Percentiles rank a stretch among this genome's conserved stretches.
Conservation (phyloP, 1,140 invertebrate genomes). For the Conopomorpha cramerella region DNA sequence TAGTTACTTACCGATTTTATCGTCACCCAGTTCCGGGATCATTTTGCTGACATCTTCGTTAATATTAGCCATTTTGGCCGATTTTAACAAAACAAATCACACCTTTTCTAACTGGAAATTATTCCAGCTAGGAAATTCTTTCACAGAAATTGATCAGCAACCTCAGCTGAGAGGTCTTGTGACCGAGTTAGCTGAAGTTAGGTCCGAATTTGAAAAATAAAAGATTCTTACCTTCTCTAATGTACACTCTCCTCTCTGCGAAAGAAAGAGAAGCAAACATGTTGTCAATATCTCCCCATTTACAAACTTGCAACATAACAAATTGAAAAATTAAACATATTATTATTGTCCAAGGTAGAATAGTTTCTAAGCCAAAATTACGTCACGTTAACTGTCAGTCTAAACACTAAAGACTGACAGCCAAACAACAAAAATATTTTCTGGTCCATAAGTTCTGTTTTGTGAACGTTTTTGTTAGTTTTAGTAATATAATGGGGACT, state of each 20-base stretch:
- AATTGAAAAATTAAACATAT: conserved; percentile 5
- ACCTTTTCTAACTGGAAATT: conserved; percentile 16
- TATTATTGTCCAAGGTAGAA: too few species aligned
- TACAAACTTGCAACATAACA: conserved; percentile 11
- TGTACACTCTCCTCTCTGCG: conserved; percentile 30
- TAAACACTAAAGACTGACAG: too few species aligned
- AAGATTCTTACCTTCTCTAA: conserved; percentile 43
- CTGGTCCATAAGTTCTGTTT: too few species aligned
- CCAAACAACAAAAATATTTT: too few species aligned
- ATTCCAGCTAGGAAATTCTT: conserved; percentile 24
- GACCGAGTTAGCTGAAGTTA: conserved; percentile 45
- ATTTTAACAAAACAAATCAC: conserved; percentile 18
- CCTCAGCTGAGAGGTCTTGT: conserved; percentile 62
- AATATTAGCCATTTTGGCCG: conserved; percentile 61
- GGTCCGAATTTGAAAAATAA: conserved; percentile 11
- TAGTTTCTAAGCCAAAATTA: too few species aligned
- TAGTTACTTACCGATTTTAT: conserved; percentile 75
- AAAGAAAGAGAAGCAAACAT: conserved; percentile 34
- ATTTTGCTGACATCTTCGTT: conserved; percentile 71
- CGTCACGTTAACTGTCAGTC: too few species aligned
- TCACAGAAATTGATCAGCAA: conserved; percentile 25
- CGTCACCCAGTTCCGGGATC: conserved; percentile 73
- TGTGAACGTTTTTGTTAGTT: too few species aligned
- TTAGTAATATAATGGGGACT: too few species aligned
- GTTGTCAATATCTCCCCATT: conserved; percentile 23